Evolutionary conservation across 2,797 vertebrate genomes (phyloP).

Genomic region (Catostomus latipinnis): DNA sequence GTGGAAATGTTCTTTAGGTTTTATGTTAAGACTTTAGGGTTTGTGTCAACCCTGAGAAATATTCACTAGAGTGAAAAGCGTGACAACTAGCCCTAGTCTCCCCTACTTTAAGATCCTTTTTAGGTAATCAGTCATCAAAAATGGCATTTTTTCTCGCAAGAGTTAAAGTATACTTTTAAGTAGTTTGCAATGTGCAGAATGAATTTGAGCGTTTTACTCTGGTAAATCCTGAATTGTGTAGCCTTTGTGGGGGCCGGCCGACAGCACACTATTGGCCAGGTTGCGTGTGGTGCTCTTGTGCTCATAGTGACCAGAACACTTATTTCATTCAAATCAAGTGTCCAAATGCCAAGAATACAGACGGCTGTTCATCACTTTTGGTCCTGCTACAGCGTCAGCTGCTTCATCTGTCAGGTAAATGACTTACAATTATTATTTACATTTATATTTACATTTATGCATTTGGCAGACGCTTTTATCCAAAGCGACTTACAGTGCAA

Average conservation of each 20-base stretch:
- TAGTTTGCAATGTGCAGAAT: too few species aligned
- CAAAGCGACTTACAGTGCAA: too few species aligned
- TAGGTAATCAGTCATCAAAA: too few species aligned
- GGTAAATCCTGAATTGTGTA: constrained; percentile 54
- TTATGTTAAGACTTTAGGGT: too few species aligned
- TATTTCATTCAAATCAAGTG: constrained; percentile 64
- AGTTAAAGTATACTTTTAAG: too few species aligned
- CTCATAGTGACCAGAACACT: constrained; percentile 64
- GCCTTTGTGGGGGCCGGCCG: constrained; percentile 71
- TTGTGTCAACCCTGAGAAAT: too few species aligned
- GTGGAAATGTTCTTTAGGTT: constrained; percentile 1
- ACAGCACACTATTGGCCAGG: constrained; percentile 78
- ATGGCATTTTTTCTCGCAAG: too few species aligned
- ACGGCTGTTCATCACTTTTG: constrained; percentile 72
- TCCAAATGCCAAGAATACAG: constrained; percentile 69
- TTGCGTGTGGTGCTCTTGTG: constrained; percentile 67
- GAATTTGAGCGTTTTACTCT: not conserved
- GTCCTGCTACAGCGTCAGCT: constrained; percentile 72
- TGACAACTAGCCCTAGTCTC: too few species aligned
- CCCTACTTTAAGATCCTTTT: too few species aligned
- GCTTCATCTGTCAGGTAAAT: constrained; percentile 77
- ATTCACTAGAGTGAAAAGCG: too few species aligned
- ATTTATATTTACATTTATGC: too few species aligned
- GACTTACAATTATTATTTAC: not conserved
- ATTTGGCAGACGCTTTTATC: too few species aligned